Base-by-base conservation (phyloP, 2,113 vertebrate species). In the Rallus limicola region DNA sequence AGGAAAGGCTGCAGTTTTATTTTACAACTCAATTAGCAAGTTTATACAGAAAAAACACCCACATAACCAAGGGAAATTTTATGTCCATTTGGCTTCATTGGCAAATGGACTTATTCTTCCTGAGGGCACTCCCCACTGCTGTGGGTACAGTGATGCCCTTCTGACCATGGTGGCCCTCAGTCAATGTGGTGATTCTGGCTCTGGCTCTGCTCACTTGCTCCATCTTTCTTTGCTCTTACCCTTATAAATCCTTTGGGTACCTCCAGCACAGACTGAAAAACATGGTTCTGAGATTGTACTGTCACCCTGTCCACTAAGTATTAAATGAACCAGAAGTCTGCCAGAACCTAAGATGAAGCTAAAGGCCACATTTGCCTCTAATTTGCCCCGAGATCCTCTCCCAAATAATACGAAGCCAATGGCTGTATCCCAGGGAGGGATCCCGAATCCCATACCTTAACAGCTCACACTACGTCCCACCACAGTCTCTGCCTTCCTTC, bases 21-120 rank as follows among this genome's bases (percentile, higher is more conserved):
- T 97, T 97, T 97, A 96, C 94, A 96, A 92, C 95, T 96, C 94
- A 96, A 96, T 97, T 97, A 97, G 92, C 79, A 59, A 95, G 91
- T 97, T 96, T 97, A 88, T 90, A 79, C 83, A 96, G 81, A 94
- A 90, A 88, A 94, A 96, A 68, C 56, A 88, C 69, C 71, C 84
- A 24, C 64, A 89, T 88, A 94, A 88, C 86, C 78, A 53, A 86
- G 48, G 64, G 67, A 91, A 59, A 72, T 93, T 91, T 92, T 90
- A 79, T 59, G 71, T 71, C 83, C 1, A 0, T 89, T 87, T 2
- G 1, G 85, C 72, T 79, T 82, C 94, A 85, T 70, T 53, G 89
- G 88, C 55, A 94, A 96, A 90, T 11, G 85, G 82, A 34, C 56
- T 11, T 48, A 63, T 42, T 93, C 67, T 48, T 90, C 63, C 58